Percentiles rank a stretch among this genome's conserved stretches.
Conservation (phyloP, 2,797 vertebrate genomes). For the Scolopax bukidnonensis region DNA sequence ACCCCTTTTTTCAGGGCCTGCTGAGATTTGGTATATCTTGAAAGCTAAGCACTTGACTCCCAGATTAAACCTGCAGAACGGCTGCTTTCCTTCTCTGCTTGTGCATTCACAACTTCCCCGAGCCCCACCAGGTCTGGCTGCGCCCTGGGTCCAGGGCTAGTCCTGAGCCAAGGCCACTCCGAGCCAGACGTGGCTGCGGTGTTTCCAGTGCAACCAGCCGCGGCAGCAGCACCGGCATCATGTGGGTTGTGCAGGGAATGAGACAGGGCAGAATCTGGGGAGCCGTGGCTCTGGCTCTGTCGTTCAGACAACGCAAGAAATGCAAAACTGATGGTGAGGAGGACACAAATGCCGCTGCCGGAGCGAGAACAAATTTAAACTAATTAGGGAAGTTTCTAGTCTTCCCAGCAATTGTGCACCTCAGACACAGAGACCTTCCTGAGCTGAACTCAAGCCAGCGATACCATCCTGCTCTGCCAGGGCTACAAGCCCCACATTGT, state of each 20-base stretch:
- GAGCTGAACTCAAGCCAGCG: neutral
- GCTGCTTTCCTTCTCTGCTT: neutral
- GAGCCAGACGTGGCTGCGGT: neutral
- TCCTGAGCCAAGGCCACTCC: neutral
- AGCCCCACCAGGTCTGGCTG: neutral
- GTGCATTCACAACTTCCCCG: neutral
- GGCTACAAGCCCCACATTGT: constrained; percentile 10
- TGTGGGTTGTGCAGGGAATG: neutral
- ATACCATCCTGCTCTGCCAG: neutral
- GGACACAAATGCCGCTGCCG: neutral
- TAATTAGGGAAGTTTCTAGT: neutral
- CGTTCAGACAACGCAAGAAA: neutral
- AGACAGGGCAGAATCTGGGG: neutral
- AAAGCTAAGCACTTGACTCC: constrained; percentile 14
- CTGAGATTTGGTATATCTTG: neutral
- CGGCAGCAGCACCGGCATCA: neutral
- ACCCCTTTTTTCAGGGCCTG: neutral
- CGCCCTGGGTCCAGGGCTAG: neutral
- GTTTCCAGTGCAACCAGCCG: neutral
- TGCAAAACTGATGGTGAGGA: neutral
- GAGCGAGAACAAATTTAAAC: neutral
- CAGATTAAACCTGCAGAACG: neutral
- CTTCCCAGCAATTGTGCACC: neutral
- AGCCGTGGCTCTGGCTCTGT: neutral
- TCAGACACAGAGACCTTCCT: neutral